phyloP scores from a whole-genome alignment of 2,888 invertebrate genomes.

The Cantharis nigra region DNA sequence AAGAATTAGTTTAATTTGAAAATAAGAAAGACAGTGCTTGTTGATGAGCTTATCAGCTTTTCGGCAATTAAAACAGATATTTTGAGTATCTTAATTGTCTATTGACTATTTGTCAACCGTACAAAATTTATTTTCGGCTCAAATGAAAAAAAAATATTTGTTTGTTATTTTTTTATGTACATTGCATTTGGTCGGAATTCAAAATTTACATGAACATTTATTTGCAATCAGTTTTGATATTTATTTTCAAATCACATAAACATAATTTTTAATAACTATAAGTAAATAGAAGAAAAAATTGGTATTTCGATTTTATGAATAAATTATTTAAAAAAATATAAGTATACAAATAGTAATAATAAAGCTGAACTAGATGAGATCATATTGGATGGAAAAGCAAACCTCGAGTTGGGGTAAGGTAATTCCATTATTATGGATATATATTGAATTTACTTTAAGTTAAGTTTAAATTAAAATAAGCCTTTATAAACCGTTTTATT shows the following conservation, averaged over 20 bases:
- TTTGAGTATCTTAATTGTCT: neutral
- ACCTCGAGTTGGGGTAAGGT: neutral
- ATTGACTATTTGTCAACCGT: neutral
- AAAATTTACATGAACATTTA: neutral
- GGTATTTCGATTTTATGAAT: neutral
- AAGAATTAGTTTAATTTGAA: conserved; percentile 16
- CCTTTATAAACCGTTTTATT: conserved; percentile 3
- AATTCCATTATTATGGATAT: neutral
- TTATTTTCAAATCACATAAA: neutral
- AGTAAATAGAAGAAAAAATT: neutral
- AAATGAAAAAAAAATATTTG: neutral
- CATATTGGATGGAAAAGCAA: neutral
- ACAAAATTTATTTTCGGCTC: neutral
- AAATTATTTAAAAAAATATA: neutral
- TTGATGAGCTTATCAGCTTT: conserved; percentile 1
- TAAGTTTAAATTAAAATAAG: neutral
- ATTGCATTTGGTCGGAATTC: neutral
- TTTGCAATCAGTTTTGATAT: no score
- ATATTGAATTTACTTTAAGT: neutral
- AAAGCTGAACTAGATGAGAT: neutral
- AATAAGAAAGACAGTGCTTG: conserved; percentile 10
- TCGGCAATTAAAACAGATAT: neutral
- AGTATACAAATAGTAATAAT: neutral
- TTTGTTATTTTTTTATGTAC: neutral
- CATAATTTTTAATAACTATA: neutral